Base-by-base conservation (phyloP, 2,797 vertebrate genomes). In the Galagoides demidoff region DNA sequence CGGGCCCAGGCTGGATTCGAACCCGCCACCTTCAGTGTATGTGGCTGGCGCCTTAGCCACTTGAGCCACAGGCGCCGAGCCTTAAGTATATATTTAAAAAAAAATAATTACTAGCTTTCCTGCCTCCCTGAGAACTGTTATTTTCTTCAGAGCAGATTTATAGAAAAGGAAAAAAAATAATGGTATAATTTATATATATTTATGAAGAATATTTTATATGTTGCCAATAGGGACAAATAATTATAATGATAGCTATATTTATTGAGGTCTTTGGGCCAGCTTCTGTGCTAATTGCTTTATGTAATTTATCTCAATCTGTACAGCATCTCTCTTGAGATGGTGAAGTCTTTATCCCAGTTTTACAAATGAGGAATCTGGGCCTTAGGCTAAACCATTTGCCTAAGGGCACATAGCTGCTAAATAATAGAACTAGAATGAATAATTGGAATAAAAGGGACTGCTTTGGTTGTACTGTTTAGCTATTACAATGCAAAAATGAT, bases 211-310 rank as follows among this genome's bases (percentile, higher is more conserved):
- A 89, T 31, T 93, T 74, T 87, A 34, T 77, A 74, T 90, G 17
- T 95, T 84, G 91, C 45, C 84, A 61, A 0, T 73, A 49, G 34
- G 83, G 45, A 45, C 92, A 76, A 92, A 93, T 85, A 93, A 91
- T 78, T 94, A 66, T 52, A 95, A 79, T 17, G 34, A 77, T 49
- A 83, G 64, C 85, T 92, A 61, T 52, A 27, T 88, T 85, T 94
- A 90, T 92, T 96, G 93, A 94, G 95, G 88, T 95, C 95, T 95
- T 55, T 0, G 88, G 85, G 85, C 63, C 29, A 34, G 49, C 23
- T 76, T 94, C 83, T 89, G 45, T 87, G 64, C 85, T 95, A 95
- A 94, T 90, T 92, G 57, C 90, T 92, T 83, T 95, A 59, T 92
- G 52, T 94, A 90, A 90, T 87, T 55, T 94, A 63, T 89, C 70